A percentile compares a stretch with the other conserved stretches of the same genome.
Evolutionary conservation across 1,140 invertebrate genomes (phyloP).

Genomic region (Aethina tumida): DNA sequence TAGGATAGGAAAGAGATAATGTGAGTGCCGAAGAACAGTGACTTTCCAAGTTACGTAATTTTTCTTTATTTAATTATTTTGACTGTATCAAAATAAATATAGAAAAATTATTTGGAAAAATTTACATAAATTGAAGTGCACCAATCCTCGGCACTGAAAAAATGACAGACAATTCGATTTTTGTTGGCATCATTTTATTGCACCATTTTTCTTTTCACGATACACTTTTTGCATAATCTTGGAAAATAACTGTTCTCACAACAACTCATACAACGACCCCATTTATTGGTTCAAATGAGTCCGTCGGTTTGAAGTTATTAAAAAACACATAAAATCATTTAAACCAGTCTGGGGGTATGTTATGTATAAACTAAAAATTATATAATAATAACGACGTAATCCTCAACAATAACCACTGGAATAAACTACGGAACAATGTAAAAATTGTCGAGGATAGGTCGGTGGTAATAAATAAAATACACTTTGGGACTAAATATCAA

Average conservation of each 20-base stretch:
- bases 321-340: too few species aligned
- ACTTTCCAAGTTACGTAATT: conserved; percentile 42
- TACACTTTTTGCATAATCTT: conserved; percentile 29
- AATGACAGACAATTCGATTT: conserved; percentile 21
- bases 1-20: conserved; percentile 31
- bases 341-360: too few species aligned
- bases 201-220: conserved; percentile 22
- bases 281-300: too few species aligned
- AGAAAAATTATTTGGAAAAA: conserved; percentile 30
- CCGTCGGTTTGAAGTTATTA: too few species aligned
- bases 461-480: too few species aligned
- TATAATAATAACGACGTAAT: too few species aligned
- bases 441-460: too few species aligned
- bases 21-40: conserved; percentile 71
- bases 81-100: conserved; percentile 27
- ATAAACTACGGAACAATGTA: too few species aligned
- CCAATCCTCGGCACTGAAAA: conserved; percentile 36
- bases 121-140: conserved; percentile 37
- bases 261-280: conserved; percentile 23
- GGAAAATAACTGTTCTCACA: conserved; percentile 39
- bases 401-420: too few species aligned
- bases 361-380: too few species aligned
- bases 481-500: conserved; percentile 11
- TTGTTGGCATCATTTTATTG: conserved; percentile 32
- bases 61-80: conserved; percentile 29